These are phyloP conservation scores for Parelbella ahira DNA, from an alignment of 2,888 invertebrate genomes.

Conservation along the genomic window DNA sequence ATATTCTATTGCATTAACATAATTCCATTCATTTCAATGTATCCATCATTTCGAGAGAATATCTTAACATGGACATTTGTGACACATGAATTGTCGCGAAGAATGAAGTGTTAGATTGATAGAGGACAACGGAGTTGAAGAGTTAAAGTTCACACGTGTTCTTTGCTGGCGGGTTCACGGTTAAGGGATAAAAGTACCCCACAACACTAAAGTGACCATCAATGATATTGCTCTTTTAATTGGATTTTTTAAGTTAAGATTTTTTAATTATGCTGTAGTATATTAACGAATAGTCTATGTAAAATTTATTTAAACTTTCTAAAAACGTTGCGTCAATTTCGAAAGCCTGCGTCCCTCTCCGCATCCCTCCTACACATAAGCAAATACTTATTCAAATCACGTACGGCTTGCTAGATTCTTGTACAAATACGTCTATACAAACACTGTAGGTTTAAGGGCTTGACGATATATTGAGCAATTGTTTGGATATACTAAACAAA, in stretches of 20 bases:
- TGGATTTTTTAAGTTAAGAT: too few species aligned
- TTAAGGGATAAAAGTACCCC: conserved; percentile 37
- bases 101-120: conserved; percentile 49
- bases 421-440: conserved; percentile 49
- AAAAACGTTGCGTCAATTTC: conserved; percentile 24
- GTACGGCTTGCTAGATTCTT: conserved; percentile 35
- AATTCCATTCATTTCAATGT: conserved; percentile 55
- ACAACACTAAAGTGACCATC: conserved; percentile 17
- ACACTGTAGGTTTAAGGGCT: conserved; percentile 57
- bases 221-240: too few species aligned
- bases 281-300: too few species aligned
- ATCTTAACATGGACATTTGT: conserved; percentile 64
- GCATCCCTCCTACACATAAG: conserved; percentile 24
- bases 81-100: conserved; percentile 68
- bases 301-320: conserved; percentile 11
- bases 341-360: conserved; percentile 4
- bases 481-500: conserved; percentile 42
- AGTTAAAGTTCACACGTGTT: conserved; percentile 75
- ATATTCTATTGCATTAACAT: conserved; percentile 60
- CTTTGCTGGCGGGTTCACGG: conserved; percentile 51
- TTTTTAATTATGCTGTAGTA: too few species aligned
- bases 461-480: conserved; percentile 45
- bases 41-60: conserved; percentile 61
- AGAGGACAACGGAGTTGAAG: conserved; percentile 36
- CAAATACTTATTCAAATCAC: conserved; percentile 31